Conservation (phyloP, 2,888 invertebrate species). For the Netelia virgata region DNA sequence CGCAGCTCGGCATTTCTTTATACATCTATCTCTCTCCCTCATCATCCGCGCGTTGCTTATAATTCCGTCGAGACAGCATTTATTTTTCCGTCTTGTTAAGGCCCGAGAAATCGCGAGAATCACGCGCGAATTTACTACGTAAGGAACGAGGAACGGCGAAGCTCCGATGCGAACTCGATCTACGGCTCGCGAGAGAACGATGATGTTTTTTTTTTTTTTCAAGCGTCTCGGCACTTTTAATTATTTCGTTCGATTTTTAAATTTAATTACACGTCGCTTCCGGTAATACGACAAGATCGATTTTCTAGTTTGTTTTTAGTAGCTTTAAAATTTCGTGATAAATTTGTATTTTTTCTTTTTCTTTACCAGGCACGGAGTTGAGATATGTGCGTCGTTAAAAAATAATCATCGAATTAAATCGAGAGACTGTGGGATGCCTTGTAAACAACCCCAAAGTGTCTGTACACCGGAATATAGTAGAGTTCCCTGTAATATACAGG, state of each 20-base stretch:
- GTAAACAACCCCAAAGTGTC: constrained; percentile 82
- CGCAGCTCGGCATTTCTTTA: constrained; percentile 76
- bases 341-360: background rate
- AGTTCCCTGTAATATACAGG: constrained; percentile 46
- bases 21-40: constrained; percentile 22
- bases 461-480: constrained; percentile 36
- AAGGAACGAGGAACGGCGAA: background rate
- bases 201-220: too few relatives aligned
- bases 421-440: constrained; percentile 78
- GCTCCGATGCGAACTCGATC: constrained; percentile 1
- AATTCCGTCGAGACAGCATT: constrained; percentile 72
- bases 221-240: too few relatives aligned
- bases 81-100: constrained; percentile 83
- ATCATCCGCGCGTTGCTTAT: constrained; percentile 42
- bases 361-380: constrained; percentile 32
- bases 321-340: too few relatives aligned
- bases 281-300: background rate
- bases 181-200: background rate
- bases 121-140: background rate
- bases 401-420: constrained; percentile 85
- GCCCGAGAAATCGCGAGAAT: constrained; percentile 50
- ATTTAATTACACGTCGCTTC: too few relatives aligned
- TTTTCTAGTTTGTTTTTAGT: background rate
- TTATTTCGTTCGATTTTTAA: too few relatives aligned
- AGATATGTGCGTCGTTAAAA: constrained; percentile 81